These are phyloP conservation scores for Zaprionus kolodkinae DNA, from an alignment of 1,140 invertebrate species.

Conservation along the genomic window DNA sequence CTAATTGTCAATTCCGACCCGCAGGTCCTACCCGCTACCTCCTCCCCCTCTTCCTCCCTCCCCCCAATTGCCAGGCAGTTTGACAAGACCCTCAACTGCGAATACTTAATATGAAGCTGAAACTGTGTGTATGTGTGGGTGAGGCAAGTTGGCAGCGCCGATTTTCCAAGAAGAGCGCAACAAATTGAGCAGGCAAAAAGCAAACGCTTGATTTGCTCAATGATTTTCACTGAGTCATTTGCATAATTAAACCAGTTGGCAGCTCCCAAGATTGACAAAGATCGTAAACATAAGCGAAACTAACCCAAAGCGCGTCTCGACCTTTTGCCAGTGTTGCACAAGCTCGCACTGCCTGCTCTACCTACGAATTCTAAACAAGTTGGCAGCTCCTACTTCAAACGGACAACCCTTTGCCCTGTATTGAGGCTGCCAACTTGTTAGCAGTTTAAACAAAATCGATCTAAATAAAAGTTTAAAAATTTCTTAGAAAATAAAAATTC, in stretches of 20 bases:
- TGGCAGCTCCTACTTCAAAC: background rate
- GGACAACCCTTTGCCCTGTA: too few relatives aligned
- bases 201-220: background rate
- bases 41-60: background rate
- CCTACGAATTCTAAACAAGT: background rate
- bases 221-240: background rate
- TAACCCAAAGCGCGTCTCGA: too few relatives aligned
- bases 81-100: background rate
- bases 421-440: background rate
- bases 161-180: too few relatives aligned
- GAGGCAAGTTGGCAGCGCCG: too few relatives aligned
- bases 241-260: constrained; percentile 1
- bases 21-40: background rate
- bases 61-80: too few relatives aligned
- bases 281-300: too few relatives aligned
- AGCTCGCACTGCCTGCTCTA: too few relatives aligned
- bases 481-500: background rate
- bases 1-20: constrained; percentile 29
- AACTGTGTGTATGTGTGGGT: too few relatives aligned
- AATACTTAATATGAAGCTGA: constrained; percentile 15
- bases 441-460: background rate
- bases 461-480: background rate
- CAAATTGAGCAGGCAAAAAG: constrained; percentile 1
- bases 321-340: background rate
- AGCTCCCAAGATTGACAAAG: background rate